Conservation (phyloP, 2,797 vertebrate species). For the Schizopygopsis malacanthus region DNA sequence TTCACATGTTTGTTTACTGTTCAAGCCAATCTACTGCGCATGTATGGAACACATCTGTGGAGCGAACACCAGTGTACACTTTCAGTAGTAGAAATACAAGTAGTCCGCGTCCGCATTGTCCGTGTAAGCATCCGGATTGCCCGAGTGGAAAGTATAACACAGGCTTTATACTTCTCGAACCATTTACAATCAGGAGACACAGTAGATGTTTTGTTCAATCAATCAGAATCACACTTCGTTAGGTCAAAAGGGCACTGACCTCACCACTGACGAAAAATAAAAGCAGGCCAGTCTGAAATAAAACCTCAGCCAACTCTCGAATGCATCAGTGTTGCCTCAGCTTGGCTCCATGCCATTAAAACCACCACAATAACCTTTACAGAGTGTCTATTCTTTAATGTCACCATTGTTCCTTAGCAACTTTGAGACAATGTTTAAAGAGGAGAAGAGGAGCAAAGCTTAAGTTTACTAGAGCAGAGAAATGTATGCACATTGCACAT, state of each 20-base stretch:
- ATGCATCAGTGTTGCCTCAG: conserved; percentile 22
- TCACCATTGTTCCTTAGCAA: conserved; percentile 59
- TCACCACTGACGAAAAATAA: conserved; percentile 12
- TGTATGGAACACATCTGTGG: too few species aligned
- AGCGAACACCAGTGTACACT: too few species aligned
- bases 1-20: too few species aligned
- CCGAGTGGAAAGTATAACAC: too few species aligned
- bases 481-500: not conserved
- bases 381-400: conserved; percentile 48
- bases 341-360: conserved; percentile 31
- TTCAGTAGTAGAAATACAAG: too few species aligned
- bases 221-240: not conserved
- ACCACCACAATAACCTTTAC: conserved; percentile 50
- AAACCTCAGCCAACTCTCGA: conserved; percentile 30
- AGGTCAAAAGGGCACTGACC: conserved; percentile 12
- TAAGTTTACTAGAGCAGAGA: not conserved
- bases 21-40: too few species aligned
- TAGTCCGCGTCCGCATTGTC: too few species aligned
- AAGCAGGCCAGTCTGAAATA: conserved; percentile 13
- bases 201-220: not conserved
- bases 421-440: conserved; percentile 64
- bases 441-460: conserved; percentile 66
- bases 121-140: too few species aligned
- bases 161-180: not conserved
- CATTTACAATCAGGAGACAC: conserved; percentile 12